Base-by-base conservation (phyloP, 2,797 vertebrate species). In the Hippocampus kuda region DNA sequence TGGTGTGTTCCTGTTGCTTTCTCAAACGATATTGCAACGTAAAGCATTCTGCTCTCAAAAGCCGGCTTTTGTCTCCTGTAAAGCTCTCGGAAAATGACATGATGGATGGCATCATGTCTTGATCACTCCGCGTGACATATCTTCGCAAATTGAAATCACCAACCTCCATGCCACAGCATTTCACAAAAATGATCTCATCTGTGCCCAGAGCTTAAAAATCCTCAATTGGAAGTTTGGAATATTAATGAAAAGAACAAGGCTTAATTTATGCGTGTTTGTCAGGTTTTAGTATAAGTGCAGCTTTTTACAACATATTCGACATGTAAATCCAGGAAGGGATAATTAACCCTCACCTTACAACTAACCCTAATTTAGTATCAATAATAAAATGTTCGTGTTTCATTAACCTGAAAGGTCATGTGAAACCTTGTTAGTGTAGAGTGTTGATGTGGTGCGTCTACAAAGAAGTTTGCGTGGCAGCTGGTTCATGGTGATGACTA, bases 361-460 rank as follows among this genome's bases (percentile, higher is more conserved):
- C 44, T 46, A 22, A 24, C 6, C 38, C 41, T 46, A 64, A 63
- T 44, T 63, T 63, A 44, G n/a, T 42, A 42, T 22, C 22, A 60
- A 63, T 63, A 63, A 63, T 63, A 63, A 63, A 63, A 42, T 63
- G 22, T 42, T 64, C 13, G 41, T 26, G 62, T 46, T 44, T 73
- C 79, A 64, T 64, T 64, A 64, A 64, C 41, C 42, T 46, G 62
- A 64, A 64, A 64, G 62, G 41, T 46, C 41, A 44, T 15, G 22
- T 46, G 62, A 64, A 44, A 24, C n/a, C 34, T 42, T 63, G 41
- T 64, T 64, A 64, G 41, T 46, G 41, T 42, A 12, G 41, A 42
- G 22, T 24, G 62, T 44, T 24, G 41, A 42, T 24, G 11, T 3
- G 56, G 56, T 16, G 26, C 56, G 15, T 59, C 12, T 1, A 59